phyloP scores from a whole-genome alignment of 2,113 vertebrate genomes.

The Bos taurus region ARS-UCD2.0 NC_037351.1:53026501-53027000 shows the following conservation, averaged over 20 bases:
- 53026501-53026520: neutral
- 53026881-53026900: too few species aligned
- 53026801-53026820: too few species aligned
- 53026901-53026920: too few species aligned
- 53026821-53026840: too few species aligned
- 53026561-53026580: neutral
- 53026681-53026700: neutral
- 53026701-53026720: neutral
- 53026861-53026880: too few species aligned
- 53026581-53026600: neutral
- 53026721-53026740: neutral
- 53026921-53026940: too few species aligned
- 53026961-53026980: too few species aligned
- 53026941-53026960: too few species aligned
- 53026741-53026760: neutral
- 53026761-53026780: neutral
- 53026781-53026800: too few species aligned
- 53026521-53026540: neutral
- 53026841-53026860: too few species aligned
- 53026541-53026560: neutral
- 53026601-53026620: neutral
- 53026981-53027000: too few species aligned
- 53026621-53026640: neutral
- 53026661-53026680: neutral
- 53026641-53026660: neutral